phyloP scores from a whole-genome alignment of 2,113 vertebrate species.

The Callipepla californica region DNA sequence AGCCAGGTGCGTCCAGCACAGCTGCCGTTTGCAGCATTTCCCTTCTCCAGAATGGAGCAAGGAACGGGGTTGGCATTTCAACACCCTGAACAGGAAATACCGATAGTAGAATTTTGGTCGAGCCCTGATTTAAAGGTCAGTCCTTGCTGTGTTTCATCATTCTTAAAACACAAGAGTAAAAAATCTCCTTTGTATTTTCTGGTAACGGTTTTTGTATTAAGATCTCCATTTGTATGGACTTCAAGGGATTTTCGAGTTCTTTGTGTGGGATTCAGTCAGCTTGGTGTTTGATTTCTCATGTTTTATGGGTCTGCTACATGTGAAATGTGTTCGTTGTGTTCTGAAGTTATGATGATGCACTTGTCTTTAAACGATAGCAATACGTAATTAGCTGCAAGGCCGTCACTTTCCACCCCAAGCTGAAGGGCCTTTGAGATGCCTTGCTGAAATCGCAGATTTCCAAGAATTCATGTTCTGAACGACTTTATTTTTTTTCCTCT shows the following conservation, averaged over 20 bases:
- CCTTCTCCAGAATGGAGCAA: neutral
- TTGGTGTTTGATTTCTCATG: neutral
- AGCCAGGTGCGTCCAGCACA: neutral
- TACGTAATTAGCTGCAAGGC: neutral
- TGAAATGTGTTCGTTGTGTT: neutral
- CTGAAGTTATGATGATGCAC: neutral
- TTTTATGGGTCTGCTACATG: neutral
- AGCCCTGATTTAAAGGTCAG: neutral
- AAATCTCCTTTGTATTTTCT: slow-evolving; percentile 8
- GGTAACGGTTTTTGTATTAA: neutral
- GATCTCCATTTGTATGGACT: neutral
- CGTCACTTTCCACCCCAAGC: neutral
- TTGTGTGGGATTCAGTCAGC: neutral
- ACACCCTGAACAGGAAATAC: slow-evolving; percentile 1
- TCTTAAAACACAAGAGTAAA: neutral
- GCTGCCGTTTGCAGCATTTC: fast-evolving
- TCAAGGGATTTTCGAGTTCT: neutral
- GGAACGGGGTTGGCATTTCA: neutral
- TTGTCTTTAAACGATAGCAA: neutral
- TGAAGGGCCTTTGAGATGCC: neutral
- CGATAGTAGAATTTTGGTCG: neutral
- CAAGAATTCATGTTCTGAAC: neutral
- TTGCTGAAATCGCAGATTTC: neutral
- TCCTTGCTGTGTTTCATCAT: neutral
- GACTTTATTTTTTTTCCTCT: neutral